Conservation (phyloP, 2,113 vertebrate species). For the Muscicapa adusta region DNA sequence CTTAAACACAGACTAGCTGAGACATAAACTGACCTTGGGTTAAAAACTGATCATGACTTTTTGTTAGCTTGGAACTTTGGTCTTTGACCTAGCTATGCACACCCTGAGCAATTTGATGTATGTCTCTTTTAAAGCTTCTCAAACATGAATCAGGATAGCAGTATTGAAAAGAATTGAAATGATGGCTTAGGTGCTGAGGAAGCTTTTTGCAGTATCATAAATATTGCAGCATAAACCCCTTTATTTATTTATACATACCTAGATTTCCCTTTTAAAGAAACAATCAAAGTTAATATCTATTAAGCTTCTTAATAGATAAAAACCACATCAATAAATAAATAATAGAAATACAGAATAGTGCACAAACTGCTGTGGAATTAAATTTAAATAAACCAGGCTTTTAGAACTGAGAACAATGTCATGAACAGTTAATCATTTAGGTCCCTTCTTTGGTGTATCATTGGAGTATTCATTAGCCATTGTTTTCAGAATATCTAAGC, state of each 20-base stretch:
- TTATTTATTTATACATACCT: neutral
- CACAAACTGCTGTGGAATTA: neutral
- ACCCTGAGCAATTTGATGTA: neutral
- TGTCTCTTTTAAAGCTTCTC: neutral
- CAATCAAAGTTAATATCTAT: neutral
- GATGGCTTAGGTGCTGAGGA: neutral
- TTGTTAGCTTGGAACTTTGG: neutral
- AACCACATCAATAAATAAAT: neutral
- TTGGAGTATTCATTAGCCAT: neutral
- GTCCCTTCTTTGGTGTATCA: neutral
- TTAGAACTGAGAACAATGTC: neutral
- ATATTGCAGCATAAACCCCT: neutral
- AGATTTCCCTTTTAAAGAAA: neutral
- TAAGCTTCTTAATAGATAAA: neutral
- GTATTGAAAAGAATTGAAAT: neutral
- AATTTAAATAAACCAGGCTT: neutral
- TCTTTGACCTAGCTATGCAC: neutral
- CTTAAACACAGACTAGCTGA: neutral
- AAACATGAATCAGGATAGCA: neutral
- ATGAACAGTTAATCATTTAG: neutral
- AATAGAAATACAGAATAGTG: neutral
- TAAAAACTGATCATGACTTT: neutral
- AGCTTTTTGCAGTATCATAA: neutral
- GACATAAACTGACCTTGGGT: neutral
- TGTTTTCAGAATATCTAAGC: neutral